Percentiles rank a stretch among this genome's conserved stretches.
Conservation (phyloP, 1,140 invertebrate genomes). For the Dendrolimus kikuchii region DNA sequence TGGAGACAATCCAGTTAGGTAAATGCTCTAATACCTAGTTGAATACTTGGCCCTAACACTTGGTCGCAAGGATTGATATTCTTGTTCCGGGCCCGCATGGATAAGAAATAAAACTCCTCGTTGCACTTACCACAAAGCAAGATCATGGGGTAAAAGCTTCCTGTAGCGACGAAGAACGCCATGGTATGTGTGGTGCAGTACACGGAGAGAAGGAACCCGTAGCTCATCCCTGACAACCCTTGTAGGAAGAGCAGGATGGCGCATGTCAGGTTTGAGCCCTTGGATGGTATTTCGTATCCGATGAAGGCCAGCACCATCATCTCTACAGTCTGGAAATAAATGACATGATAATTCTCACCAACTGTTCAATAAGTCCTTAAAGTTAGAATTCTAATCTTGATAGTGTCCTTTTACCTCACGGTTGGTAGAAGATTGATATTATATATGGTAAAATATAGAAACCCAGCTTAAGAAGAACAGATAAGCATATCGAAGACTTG, state of each 20-base stretch:
- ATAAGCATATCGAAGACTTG: background rate
- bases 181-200: conserved; percentile 83
- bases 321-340: conserved; percentile 49
- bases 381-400: background rate
- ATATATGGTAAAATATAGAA: background rate
- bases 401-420: background rate
- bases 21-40: too few relatives aligned
- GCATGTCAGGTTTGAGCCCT: conserved; percentile 53
- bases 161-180: conserved; percentile 88
- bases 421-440: background rate
- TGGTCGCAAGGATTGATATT: too few relatives aligned
- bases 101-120: conserved; percentile 4
- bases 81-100: too few relatives aligned
- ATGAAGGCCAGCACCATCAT: conserved; percentile 55
- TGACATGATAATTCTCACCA: too few relatives aligned
- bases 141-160: conserved; percentile 91
- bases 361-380: too few relatives aligned
- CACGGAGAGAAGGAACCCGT: conserved; percentile 85
- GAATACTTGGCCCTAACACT: too few relatives aligned
- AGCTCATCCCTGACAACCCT: conserved; percentile 72
- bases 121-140: conserved; percentile 81
- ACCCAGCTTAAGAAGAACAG: background rate
- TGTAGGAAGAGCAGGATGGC: conserved; percentile 60
- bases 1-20: too few relatives aligned
- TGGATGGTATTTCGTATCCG: conserved; percentile 56